Conservation (phyloP, 2,113 vertebrate species). For the Xerus inauris region DNA sequence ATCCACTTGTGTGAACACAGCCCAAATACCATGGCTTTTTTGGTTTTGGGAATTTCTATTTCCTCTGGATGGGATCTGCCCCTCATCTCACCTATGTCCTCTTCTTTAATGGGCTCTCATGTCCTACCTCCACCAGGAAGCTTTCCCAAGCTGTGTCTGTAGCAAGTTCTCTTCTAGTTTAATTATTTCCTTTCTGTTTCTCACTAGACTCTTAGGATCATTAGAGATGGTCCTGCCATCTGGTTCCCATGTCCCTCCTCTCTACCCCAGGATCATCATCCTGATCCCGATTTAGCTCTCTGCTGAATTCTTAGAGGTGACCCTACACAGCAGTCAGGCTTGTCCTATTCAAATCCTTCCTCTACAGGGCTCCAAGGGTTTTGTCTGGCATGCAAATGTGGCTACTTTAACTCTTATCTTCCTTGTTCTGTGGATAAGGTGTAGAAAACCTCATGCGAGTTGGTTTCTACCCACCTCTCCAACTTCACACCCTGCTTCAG, state of each 20-base stretch:
- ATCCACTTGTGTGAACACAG: no score
- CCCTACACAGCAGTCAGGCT: not conserved
- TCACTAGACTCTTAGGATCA: not conserved
- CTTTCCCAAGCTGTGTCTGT: not conserved
- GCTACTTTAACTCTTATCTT: not conserved
- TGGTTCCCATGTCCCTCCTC: not conserved
- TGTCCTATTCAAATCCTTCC: not conserved
- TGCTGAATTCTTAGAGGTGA: not conserved
- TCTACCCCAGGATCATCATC: not conserved
- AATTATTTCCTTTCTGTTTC: not conserved
- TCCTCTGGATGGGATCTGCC: not conserved
- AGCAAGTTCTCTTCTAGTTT: not conserved
- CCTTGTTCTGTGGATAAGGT: not conserved
- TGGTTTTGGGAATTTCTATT: not conserved
- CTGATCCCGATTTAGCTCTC: not conserved
- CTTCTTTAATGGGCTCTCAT: not conserved
- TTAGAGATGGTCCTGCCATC: not conserved
- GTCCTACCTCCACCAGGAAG: not conserved
- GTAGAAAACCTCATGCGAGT: not conserved
- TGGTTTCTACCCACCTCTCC: not conserved
- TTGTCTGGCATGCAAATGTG: not conserved
- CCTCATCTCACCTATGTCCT: not conserved
- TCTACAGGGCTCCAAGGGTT: not conserved
- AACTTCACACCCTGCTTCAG: not conserved
- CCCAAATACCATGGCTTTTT: not conserved